Evolutionary conservation across 2,888 invertebrate genomes (phyloP), one percentile per base, ranked within the genome.

Genomic region (Timandra comae): DNA sequence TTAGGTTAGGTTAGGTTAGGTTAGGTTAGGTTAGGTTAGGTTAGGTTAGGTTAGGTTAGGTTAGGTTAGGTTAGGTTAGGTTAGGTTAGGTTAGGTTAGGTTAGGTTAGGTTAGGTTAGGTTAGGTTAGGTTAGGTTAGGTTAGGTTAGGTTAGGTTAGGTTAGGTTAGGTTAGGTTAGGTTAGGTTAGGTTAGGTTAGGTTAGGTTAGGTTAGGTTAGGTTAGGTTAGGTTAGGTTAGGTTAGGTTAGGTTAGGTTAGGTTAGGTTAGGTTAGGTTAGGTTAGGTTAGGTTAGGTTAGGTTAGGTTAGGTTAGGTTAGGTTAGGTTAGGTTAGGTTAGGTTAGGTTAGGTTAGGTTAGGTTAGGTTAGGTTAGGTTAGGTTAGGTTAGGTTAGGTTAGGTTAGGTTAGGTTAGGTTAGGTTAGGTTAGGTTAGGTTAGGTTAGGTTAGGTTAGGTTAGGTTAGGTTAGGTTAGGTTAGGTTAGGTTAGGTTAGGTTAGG

Each of bases 231-330:
- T 30, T 30, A 35, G 38, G 38, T 34, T 29, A 38, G 33, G 38
- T 28, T 30, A 38, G 34, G 34, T 30, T 30, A 30, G 34, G 38
- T 27, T 38, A 35, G 35, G 40, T 31, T 35, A 35, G 39, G 39
- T 31, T 35, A 39, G 35, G 34, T 35, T 38, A 38, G 38, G 39
- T 33, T 30, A 35, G 35, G 34, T 38, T 38, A 37, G 30, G 37
- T 39, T 33, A 38, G 38, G 34, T 35, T 35, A 37, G 35, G 20
- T 39, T 39, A 44, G 39, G 47, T 42, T 41, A 41, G 43, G 45
- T 47, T 40, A 40, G 43, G 41, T 42, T 41, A 44, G 40, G 41
- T 43, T 42, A 43, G 42, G 35, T 35, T 30, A 30, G 30, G 30
- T 30, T 30, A 35, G 35, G 20, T 20, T 12, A 19, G 26, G 26